Evolutionary conservation across 2,797 vertebrate genomes (phyloP), one percentile per base, ranked within the genome.

Genomic region (Florisuga fusca): DNA sequence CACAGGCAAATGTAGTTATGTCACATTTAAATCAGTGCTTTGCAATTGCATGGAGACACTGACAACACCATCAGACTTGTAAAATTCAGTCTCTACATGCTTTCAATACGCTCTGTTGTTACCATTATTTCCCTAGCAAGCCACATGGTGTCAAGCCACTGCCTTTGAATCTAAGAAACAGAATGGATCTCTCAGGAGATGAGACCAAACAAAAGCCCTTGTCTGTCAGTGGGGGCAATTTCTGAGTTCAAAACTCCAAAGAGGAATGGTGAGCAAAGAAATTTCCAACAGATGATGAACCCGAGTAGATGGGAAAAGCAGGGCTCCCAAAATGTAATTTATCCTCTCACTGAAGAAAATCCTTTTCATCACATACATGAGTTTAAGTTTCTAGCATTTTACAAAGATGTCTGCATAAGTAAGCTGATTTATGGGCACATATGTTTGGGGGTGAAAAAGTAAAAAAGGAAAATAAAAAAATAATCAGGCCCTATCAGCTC

Each of bases 1-100:
- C 21, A 48, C 31, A 66, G 14, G 26, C 15, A 38, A 61, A 51
- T 0, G 0, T 9, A 26, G 13, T 41, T 27, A 45, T 0, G 5
- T 33, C 54, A 54, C 14, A 20, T 8, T 38, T 31, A 31, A 45
- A 61, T 22, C 7, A 1, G 34, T 19, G 22, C 45, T 79, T 59
- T 64, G 36, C 4, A 3, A 62, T 29, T 3, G 17, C 36, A 34
- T 16, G 36, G 43, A 67, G 19, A 17, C 22, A 46, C 29, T 1
- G 1, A 46, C 15, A 31, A 0, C 20, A 67, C 27, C 48, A 73
- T 13, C 21, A 81, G 33, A 48, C 17, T 54, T 72, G 33, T 23
- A 17, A 59, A 69, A 51, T 45, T 58, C 15, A 59, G 43, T 26
- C 62, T 55, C 54, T 41, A 53, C 5, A 4, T 6, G 21, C 17